Evolutionary conservation across 2,888 invertebrate species (phyloP), one percentile per base, ranked within the genome.

Genomic region (Drosophila rubida): DNA sequence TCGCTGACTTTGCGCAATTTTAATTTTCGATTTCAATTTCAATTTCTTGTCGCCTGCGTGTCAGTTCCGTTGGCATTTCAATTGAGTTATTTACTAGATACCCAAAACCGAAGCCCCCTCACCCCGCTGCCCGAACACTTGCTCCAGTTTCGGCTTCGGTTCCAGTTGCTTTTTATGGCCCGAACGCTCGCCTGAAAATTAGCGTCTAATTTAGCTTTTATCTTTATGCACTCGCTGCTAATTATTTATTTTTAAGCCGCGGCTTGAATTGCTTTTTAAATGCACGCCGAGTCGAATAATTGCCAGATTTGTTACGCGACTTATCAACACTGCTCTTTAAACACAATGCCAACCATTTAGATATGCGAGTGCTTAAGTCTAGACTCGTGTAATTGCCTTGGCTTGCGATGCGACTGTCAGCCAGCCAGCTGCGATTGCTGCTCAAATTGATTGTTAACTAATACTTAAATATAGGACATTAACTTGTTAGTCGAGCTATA

Each of bases 21-120:
- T 49, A 70, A 82, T 63, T 80, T 81, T 75, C 66, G 86, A 75
- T 78, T 82, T 87, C 78, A 84, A 79, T 78, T 78, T 72, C 80
- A 69, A 82, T 82, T 87, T 82, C 76, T 87, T 82, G 84, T 84
- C 71, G 75, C 80, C 86, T 79, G 83, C 88, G 83, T 82, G 88
- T 85, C 88, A 84, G 76, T 83, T 84, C 65, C 88, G 86, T 88
- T 85, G 88, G 83, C 85, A 88, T 89, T 89, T 88, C 88, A 81
- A 88, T 89, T 88, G 87, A 89, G 88, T 80, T 83, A 88, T 85
- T 88, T 88, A 53, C 74, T 32, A 50, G 73, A 60, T 69, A 78
- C 46, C 68, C 63, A 9, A 37, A 50, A 27, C 14, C 48, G 25
- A 16, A 48, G 44, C 25, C 16, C 27, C 19, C 32, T 6, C 8